Evolutionary conservation across 2,888 invertebrate species (phyloP).

Genomic region (Adelphocoris suturalis): DNA sequence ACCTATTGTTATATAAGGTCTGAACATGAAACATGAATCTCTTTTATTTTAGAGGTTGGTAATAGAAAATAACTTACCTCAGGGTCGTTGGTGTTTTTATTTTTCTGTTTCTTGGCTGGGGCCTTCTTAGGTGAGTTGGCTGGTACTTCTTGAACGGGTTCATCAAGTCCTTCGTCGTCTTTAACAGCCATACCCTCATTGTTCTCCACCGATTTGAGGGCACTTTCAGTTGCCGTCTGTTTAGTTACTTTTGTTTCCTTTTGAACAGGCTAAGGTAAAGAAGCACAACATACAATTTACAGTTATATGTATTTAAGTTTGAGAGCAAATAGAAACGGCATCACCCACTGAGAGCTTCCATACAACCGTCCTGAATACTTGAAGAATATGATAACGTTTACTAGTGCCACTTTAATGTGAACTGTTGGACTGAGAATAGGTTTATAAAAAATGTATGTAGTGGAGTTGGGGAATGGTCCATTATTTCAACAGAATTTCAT

Average conservation of each 20-base stretch:
- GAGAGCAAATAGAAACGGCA: background rate
- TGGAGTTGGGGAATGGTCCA: too few relatives aligned
- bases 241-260: background rate
- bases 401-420: too few relatives aligned
- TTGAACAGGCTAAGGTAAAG: background rate
- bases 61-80: conserved; percentile 1
- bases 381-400: too few relatives aligned
- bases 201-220: background rate
- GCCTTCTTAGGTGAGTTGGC: background rate
- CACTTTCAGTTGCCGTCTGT: background rate
- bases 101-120: background rate
- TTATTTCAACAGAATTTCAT: too few relatives aligned
- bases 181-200: background rate
- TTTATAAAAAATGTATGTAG: too few relatives aligned
- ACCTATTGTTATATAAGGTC: too few relatives aligned
- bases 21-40: too few relatives aligned
- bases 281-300: background rate
- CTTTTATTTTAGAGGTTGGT: background rate
- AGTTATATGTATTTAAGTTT: too few relatives aligned
- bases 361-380: background rate
- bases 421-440: too few relatives aligned
- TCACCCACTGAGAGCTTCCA: background rate
- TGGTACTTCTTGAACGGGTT: background rate
- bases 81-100: background rate
- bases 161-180: background rate